Evolutionary conservation across 2,888 invertebrate species (phyloP), one percentile per base, ranked within the genome.

Genomic region (Ceramica pisi): DNA sequence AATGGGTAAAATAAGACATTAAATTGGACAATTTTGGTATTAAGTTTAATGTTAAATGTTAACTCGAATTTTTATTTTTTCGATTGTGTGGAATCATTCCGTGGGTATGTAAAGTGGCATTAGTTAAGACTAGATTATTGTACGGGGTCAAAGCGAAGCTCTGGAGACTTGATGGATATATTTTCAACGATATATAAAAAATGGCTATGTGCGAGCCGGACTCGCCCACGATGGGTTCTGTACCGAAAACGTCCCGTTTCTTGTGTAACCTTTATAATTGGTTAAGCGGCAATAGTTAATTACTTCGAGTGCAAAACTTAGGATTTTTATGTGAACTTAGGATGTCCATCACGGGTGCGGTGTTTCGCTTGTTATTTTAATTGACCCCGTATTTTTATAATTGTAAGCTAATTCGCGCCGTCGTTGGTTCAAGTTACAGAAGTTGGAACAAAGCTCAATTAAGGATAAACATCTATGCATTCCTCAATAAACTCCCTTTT

Each of bases 61-160:
- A 81, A 78, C 80, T 82, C 80, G 84, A 86, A 84, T 81, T 81
- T 71, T 75, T 48, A 21, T 75, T 68, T 46, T 74, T 81, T 67
- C 71, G 66, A 72, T 81, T 62, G 51, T 64, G 67, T 78, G 73
- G 61, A 74, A 84, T 83, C 86, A 86, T 86, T 86, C 85, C 86
- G 60, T 80, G 63, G 63, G 41, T 70, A 51, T 69, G 66, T 78
- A 31, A 66, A 62, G 63, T 77, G 81, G 73, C 84, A 67, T 80
- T 74, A 81, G 41, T 55, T 82, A 72, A 80, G 70, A 48, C 62
- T 65, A 64, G 81, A 75, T 75, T 66, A 73, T 55, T 72, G 53
- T 69, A 21, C n/a, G 7, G 21, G 38, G 57, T 57, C 35, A 21
- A 57, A 7, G 14, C 14, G 35, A 38, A 38, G 16, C 21, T 57